Evolutionary conservation across 2,888 invertebrate species (phyloP).

Genomic region (Hartigia nigra): DNA sequence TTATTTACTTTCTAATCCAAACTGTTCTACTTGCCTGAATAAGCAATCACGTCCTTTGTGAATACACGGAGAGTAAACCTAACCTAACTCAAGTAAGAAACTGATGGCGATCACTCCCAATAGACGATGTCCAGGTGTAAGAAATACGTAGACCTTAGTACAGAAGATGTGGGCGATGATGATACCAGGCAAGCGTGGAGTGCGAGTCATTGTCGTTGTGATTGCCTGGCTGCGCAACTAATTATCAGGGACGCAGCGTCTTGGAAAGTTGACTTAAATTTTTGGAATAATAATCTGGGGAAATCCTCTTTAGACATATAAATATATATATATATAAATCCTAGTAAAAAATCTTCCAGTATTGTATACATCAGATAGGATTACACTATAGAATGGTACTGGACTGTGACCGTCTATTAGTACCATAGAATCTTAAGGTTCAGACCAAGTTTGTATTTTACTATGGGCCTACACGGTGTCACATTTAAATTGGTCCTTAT

Average conservation of each 20-base stretch:
- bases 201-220: slow-evolving; percentile 15
- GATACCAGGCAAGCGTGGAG: slow-evolving; percentile 9
- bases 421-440: neutral
- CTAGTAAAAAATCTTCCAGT: neutral
- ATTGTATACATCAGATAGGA: neutral
- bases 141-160: neutral
- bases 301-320: neutral
- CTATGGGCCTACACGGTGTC: neutral
- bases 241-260: slow-evolving; percentile 19
- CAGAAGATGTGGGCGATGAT: slow-evolving; percentile 7
- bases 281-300: slow-evolving; percentile 1
- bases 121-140: neutral
- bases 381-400: neutral
- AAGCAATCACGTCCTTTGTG: slow-evolving; percentile 5
- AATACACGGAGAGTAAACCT: slow-evolving; percentile 1
- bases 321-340: neutral
- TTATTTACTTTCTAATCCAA: neutral
- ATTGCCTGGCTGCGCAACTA: slow-evolving; percentile 22
- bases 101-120: neutral
- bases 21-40: neutral
- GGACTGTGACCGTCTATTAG: neutral
- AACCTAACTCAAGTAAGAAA: neutral
- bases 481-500: neutral
- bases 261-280: slow-evolving; percentile 1
- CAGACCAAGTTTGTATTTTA: neutral